Base-by-base conservation (phyloP, 2,113 vertebrate genomes). In the Pionites leucogaster region DNA sequence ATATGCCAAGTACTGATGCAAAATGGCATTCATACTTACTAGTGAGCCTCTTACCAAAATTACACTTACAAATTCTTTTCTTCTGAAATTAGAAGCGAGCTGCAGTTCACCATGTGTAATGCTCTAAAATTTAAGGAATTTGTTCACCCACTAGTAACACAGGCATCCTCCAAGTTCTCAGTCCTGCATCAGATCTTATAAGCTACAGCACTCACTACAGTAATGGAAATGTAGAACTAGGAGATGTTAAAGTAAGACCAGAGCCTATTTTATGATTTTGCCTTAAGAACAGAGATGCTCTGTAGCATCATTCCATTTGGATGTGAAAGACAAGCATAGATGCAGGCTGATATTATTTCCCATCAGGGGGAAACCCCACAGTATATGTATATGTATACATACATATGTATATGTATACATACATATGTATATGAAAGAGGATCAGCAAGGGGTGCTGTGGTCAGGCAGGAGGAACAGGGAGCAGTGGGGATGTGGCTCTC, bases 311-410 rank as follows among this genome's bases (percentile, higher is more conserved):
- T 44, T 63, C 17, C 18, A 8, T 55, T 65, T 81, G 13, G 16
- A 33, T 39, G 13, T 67, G 64, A 81, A 82, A 39, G 39, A n/a
- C 9, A 55, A 49, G 15, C 27, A 76, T 4, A 39, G 49, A 19
- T 70, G 37, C 27, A 77, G 29, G 41, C 3, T 59, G 13, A 53
- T 10, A 20, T 42, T 52, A 22, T 70, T 90, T 67, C 25, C 24
- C 74, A 67, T 13, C 13, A 44, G 25, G 2, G 5, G 6, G 10
- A 33, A 17, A 1, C 0, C 1, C 1, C 23, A 44, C 12, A 3
- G 9, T 23, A 27, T 2, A 14, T 31, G 25, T 2, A 29, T 24
- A 16, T 24, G 3, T 22, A 37, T 4, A 9, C 28, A 24, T 1
- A 24, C 13, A 13, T 17, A 4, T 11, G 17, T 4, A 14, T 13